Percentiles rank a stretch among this genome's conserved stretches.
Conservation (phyloP, 1,140 invertebrate genomes). For the Achatina immaculata region DNA sequence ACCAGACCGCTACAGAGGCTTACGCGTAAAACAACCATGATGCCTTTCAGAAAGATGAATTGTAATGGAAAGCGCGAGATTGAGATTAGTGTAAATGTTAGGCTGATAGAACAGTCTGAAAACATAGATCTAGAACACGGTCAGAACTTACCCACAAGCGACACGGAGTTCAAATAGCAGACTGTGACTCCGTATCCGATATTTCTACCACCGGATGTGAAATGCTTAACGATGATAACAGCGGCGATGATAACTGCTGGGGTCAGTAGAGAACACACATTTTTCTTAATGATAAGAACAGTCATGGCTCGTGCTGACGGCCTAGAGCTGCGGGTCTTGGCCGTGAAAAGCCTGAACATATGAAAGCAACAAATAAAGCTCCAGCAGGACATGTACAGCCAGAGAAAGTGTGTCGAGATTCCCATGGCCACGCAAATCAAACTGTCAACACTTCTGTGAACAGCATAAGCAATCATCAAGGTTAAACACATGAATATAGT, state of each 20-base stretch:
- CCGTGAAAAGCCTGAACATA: constrained; percentile 24
- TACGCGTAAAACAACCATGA: too few species aligned
- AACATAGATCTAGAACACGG: too few species aligned
- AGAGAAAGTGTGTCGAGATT: constrained; percentile 11
- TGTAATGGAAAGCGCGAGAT: too few species aligned
- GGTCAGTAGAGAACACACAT: neutral
- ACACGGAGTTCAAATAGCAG: neutral
- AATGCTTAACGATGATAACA: neutral
- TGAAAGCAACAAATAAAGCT: constrained; percentile 22
- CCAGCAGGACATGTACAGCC: constrained; percentile 29
- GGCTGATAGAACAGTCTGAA: too few species aligned
- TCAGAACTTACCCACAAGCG: constrained; percentile 5
- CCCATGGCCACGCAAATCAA: constrained; percentile 2
- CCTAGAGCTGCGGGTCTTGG: constrained; percentile 2
- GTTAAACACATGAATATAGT: neutral
- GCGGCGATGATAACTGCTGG: neutral
- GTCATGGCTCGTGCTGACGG: neutral
- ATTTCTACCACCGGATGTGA: neutral
- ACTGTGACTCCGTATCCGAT: neutral
- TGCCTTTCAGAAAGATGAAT: too few species aligned
- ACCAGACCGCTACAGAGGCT: too few species aligned
- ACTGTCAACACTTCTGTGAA: neutral
- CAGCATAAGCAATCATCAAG: neutral
- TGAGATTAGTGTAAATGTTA: too few species aligned
- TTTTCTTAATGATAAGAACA: neutral